Conservation (phyloP, 2,888 invertebrate species). For the Choreutis nemorana region DNA sequence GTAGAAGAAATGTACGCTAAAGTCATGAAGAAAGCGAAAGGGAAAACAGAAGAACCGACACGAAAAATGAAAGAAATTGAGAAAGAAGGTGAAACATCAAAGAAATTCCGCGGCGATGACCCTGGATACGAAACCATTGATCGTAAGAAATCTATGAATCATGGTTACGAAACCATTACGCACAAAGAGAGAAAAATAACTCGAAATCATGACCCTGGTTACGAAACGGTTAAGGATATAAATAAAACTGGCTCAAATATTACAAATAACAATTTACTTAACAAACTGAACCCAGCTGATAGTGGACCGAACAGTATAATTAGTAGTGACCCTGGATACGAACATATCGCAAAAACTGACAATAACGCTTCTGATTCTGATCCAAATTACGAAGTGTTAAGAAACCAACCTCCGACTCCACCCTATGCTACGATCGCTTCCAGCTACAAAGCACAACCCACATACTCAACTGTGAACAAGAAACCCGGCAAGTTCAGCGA, state of each 20-base stretch:
- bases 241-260: slow-evolving; percentile 31
- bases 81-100: slow-evolving; percentile 19
- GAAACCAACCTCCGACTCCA: slow-evolving; percentile 61
- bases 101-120: slow-evolving; percentile 49
- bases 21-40: slow-evolving; percentile 77
- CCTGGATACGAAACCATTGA: slow-evolving; percentile 62
- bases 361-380: slow-evolving; percentile 70
- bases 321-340: slow-evolving; percentile 77
- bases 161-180: slow-evolving; percentile 69
- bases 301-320: slow-evolving; percentile 69
- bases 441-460: slow-evolving; percentile 48
- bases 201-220: slow-evolving; percentile 68
- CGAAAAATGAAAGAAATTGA: slow-evolving; percentile 35
- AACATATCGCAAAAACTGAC: slow-evolving; percentile 65
- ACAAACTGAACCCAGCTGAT: slow-evolving; percentile 35
- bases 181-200: slow-evolving; percentile 45
- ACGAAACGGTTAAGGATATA: slow-evolving; percentile 66
- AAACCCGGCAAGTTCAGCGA: slow-evolving; percentile 59
- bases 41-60: slow-evolving; percentile 31
- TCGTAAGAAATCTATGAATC: slow-evolving; percentile 49
- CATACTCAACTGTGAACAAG: slow-evolving; percentile 66
- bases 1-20: slow-evolving; percentile 93
- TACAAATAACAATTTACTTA: slow-evolving; percentile 35
- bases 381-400: slow-evolving; percentile 82
- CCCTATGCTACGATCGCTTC: slow-evolving; percentile 57